These are phyloP conservation scores for Amaurobius ferox DNA, from an alignment of 2,888 invertebrate genomes.

Conservation along the genomic window DNA sequence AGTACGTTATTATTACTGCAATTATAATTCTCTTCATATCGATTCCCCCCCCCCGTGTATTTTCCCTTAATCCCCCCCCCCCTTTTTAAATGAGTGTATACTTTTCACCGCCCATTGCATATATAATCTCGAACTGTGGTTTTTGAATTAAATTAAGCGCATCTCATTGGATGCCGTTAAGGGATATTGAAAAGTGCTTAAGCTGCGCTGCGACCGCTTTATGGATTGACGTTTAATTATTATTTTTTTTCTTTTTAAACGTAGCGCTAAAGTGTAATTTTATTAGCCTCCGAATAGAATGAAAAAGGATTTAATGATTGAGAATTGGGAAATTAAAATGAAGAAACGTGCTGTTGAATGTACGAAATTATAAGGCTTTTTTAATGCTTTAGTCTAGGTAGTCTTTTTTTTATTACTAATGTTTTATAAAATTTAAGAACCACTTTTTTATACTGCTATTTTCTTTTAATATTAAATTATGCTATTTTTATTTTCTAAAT, in stretches of 20 bases:
- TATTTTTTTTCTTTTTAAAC: background rate
- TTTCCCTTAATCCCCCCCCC: background rate
- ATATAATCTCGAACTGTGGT: conserved; percentile 10
- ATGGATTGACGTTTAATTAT: background rate
- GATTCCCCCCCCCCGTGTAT: too few species aligned
- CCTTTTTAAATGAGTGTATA: background rate
- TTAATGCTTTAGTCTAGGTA: too few species aligned
- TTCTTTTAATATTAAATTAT: too few species aligned
- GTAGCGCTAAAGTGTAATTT: too few species aligned
- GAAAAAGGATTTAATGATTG: too few species aligned
- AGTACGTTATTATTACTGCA: background rate
- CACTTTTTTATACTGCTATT: too few species aligned
- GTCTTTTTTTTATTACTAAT: too few species aligned
- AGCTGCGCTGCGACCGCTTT: background rate
- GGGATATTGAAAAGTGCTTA: conserved; percentile 1
- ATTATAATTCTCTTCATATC: background rate
- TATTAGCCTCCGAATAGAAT: background rate
- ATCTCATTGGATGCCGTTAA: background rate
- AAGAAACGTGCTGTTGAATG: too few species aligned
- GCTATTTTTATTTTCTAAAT: too few species aligned
- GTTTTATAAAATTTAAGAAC: too few species aligned
- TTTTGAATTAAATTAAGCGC: conserved; percentile 11
- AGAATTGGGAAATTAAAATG: too few species aligned
- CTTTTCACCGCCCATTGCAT: background rate
- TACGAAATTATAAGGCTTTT: too few species aligned